phyloP scores from a whole-genome alignment of 2,113 vertebrate species.

The Bufo gargarizans region DNA sequence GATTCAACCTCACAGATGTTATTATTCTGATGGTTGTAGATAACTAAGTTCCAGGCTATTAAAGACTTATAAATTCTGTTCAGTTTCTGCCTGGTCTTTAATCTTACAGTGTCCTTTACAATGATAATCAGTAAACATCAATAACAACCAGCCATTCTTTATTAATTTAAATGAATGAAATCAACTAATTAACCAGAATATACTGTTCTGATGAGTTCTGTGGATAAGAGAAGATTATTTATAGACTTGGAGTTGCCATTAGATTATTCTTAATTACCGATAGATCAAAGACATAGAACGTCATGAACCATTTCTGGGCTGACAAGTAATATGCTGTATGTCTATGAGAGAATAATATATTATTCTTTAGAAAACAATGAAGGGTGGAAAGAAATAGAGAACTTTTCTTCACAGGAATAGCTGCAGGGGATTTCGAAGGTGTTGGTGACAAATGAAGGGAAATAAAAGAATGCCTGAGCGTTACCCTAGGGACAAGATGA shows the following conservation, averaged over 20 bases:
- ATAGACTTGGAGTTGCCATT: neutral
- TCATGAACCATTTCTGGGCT: neutral
- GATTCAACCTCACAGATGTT: neutral
- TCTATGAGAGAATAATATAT: neutral
- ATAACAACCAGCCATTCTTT: neutral
- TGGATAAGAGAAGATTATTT: neutral
- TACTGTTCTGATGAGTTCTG: neutral
- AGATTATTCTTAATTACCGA: neutral
- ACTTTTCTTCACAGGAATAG: constrained; percentile 1
- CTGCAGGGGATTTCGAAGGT: constrained; percentile 11
- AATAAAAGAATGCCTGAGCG: neutral
- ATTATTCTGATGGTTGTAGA: neutral
- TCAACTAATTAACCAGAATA: neutral
- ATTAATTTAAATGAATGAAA: neutral
- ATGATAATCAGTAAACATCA: neutral
- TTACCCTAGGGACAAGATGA: neutral
- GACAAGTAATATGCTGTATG: neutral
- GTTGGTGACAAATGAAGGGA: neutral
- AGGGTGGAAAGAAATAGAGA: neutral
- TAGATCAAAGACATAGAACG: neutral
- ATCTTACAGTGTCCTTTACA: neutral
- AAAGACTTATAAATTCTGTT: neutral
- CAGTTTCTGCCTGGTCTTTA: neutral
- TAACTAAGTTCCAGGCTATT: neutral
- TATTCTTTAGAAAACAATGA: constrained; percentile 10